Evolutionary conservation across 37 sponge, comb jelly and placozoan genomes (phyloP), one percentile per base, ranked within the genome.

Genomic region (Lycopodina hypogea): DNA sequence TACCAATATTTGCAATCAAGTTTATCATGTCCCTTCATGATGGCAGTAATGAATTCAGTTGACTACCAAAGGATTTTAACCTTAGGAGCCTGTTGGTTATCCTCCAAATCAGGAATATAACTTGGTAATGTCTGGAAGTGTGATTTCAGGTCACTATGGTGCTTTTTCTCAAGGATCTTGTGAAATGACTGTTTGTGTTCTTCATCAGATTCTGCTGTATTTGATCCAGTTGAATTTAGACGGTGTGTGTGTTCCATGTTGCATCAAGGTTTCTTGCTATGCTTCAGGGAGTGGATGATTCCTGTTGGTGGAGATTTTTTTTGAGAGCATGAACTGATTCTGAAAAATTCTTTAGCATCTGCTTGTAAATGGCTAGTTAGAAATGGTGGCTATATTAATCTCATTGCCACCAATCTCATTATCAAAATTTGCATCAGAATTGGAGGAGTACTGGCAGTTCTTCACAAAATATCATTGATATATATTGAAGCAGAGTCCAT

Each of bases 331-430:
- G 86, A 18, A 86, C 90, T 0, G 88, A 87, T 26, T 76, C 11
- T 3, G 88, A 81, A 11, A 68, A 19, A 24, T 14, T 42, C 82
- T 76, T 53, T 76, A 77, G 3, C 69, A 62, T 55, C 56, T 75
- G 42, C 65, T 73, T 3, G 9, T 57, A 30, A 56, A 28, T 38
- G 17, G 76, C 36, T 68, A 37, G 19, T 87, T 76, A 21, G 59
- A 75, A 24, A 94, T 92, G 1, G 95, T 94, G 18, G 91, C 95
- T 1, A 94, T 92, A 84, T 94, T 92, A 64, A 94, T 94, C 56
- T 94, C 95, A 63, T 94, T 92, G n/a, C 91, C 95, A 88, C 66
- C 23, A 81, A 45, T 45, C 9, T 45, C 48, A 45, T 45, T 9
- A 45, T 45, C 48, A 9, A 45, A 4, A 45, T 26, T 17, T 59